These are phyloP conservation scores for Tympanuchus pallidicinctus DNA, from an alignment of 2,113 vertebrate genomes.

Conservation along the genomic window DNA sequence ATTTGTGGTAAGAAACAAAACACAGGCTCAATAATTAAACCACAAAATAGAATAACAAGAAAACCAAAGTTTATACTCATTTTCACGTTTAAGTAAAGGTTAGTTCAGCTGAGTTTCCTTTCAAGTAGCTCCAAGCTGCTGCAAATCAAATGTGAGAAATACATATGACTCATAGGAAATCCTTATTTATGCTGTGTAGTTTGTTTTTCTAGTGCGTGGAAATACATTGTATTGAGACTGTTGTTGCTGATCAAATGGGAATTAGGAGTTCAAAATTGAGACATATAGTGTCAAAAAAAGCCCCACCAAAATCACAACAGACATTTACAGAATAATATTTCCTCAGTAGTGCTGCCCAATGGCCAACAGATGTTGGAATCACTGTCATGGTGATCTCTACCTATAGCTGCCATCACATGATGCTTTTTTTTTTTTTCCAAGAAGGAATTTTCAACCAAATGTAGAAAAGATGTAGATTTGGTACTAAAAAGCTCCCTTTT, in stretches of 20 bases:
- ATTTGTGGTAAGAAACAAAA: neutral
- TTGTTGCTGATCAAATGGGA: neutral
- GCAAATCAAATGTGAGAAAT: neutral
- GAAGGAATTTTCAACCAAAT: neutral
- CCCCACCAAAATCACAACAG: neutral
- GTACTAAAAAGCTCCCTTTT: neutral
- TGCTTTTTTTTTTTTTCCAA: neutral
- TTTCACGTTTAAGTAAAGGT: neutral
- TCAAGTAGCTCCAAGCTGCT: neutral
- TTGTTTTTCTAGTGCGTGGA: neutral
- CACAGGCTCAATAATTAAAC: neutral
- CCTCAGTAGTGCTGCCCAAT: fast-evolving
- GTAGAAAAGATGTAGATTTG: neutral
- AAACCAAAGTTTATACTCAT: neutral
- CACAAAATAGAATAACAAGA: neutral
- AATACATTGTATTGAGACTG: neutral
- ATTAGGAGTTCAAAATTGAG: neutral
- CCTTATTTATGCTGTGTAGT: neutral
- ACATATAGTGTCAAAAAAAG: neutral
- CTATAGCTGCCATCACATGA: neutral
- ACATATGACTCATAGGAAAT: neutral
- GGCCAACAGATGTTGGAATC: neutral
- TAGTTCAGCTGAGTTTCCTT: neutral
- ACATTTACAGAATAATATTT: neutral
- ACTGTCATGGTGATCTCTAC: neutral